Evolutionary conservation across 2,113 vertebrate genomes (phyloP).

Genomic region (Platichthys flesus): DNA sequence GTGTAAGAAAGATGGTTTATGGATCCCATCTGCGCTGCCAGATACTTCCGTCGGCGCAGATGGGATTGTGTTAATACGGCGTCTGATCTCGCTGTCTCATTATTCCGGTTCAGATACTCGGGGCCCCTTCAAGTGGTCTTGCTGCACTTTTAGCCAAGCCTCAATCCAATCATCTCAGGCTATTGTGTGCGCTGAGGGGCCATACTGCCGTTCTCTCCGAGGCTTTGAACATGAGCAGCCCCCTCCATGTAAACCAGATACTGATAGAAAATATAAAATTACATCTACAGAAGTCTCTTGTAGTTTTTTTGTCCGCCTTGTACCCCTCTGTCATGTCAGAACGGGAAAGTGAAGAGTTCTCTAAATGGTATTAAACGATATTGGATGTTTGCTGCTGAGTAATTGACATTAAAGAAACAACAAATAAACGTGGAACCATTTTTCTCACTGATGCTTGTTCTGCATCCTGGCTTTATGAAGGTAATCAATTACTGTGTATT

Average conservation of each 20-base stretch:
- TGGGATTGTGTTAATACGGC: slow-evolving; percentile 62
- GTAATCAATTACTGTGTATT: too few species aligned
- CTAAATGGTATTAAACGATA: not conserved
- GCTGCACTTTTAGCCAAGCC: slow-evolving; percentile 72
- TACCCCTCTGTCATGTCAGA: slow-evolving; percentile 14
- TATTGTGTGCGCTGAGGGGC: slow-evolving; percentile 60
- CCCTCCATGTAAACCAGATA: slow-evolving; percentile 9
- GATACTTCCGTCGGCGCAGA: slow-evolving; percentile 58
- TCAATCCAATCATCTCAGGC: slow-evolving; percentile 68
- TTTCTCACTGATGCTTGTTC: not conserved
- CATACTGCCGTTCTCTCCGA: slow-evolving; percentile 44
- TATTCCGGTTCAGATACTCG: slow-evolving; percentile 71
- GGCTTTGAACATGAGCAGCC: slow-evolving; percentile 65
- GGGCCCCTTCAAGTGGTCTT: slow-evolving; percentile 64
- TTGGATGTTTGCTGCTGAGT: slow-evolving; percentile 19
- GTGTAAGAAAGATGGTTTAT: slow-evolving; percentile 57
- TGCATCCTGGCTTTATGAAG: not conserved
- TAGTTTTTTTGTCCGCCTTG: slow-evolving; percentile 5
- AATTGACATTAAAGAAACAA: slow-evolving; percentile 7
- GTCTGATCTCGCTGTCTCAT: slow-evolving; percentile 75
- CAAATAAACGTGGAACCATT: not conserved
- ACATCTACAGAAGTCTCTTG: slow-evolving; percentile 42
- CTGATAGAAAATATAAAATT: slow-evolving; percentile 60
- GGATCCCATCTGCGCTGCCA: slow-evolving; percentile 36
- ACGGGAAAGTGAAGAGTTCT: slow-evolving; percentile 17